Conservation (phyloP, 1,140 invertebrate species). For the Drosophila persimilis region DNA sequence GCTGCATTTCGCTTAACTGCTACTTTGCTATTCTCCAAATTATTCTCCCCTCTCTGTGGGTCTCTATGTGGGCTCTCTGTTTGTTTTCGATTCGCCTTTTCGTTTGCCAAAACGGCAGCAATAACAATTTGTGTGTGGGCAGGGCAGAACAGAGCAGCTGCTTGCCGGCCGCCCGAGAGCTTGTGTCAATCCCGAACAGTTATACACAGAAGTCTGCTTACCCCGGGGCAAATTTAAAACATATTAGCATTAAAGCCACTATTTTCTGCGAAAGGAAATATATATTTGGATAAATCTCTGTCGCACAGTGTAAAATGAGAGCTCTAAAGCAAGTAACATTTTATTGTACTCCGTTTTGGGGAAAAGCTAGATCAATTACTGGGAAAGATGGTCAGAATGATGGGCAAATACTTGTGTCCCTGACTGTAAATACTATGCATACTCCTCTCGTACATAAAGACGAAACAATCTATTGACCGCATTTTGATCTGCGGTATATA, state of each 20-base stretch:
- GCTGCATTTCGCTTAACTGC: constrained; percentile 15
- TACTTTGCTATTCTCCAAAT: constrained; percentile 13
- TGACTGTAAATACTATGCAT: too few species aligned
- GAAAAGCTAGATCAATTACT: too few species aligned
- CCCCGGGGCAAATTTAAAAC: background rate
- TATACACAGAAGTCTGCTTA: constrained; percentile 12
- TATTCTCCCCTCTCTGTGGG: background rate
- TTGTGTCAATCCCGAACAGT: background rate
- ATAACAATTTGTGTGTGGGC: constrained; percentile 39
- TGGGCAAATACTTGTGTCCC: too few species aligned
- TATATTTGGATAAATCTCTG: too few species aligned
- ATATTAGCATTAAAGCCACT: too few species aligned
- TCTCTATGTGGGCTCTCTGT: constrained; percentile 8
- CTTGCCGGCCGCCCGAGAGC: constrained; percentile 21
- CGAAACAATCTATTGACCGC: too few species aligned
- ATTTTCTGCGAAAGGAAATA: too few species aligned
- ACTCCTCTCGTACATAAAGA: too few species aligned
- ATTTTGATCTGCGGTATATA: constrained; percentile 4
- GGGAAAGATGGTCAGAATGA: too few species aligned
- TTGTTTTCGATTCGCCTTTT: constrained; percentile 35
- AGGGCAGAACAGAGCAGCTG: constrained; percentile 16
- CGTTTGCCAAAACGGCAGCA: constrained; percentile 23
- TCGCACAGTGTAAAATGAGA: too few species aligned
- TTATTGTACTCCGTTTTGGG: too few species aligned
- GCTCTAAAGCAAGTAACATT: too few species aligned